Conservation (phyloP, 2,797 vertebrate species). For the Anguilla obscura region DNA sequence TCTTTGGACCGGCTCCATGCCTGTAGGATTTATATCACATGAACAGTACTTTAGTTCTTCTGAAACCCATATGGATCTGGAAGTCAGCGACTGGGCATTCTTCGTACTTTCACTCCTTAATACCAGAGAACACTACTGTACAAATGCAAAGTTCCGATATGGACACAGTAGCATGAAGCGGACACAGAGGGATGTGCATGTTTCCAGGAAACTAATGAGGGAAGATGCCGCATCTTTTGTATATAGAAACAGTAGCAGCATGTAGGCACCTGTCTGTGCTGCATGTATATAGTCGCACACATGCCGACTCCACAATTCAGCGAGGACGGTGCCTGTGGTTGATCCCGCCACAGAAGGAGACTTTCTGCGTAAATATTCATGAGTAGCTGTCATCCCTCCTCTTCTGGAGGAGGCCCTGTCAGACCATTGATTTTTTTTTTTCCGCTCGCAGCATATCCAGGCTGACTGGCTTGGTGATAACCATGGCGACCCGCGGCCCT, state of each 20-base stretch:
- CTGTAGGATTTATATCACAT: constrained; percentile 8
- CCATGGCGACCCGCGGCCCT: constrained; percentile 57
- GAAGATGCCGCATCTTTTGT: background rate
- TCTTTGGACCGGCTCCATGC: background rate
- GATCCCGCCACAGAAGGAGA: constrained; percentile 40
- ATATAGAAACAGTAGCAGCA: background rate
- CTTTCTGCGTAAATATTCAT: constrained; percentile 62
- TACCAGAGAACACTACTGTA: background rate
- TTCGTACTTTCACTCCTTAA: background rate
- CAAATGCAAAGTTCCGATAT: background rate
- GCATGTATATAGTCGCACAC: background rate
- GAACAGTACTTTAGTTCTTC: background rate
- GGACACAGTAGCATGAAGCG: background rate
- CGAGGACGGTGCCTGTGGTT: constrained; percentile 27
- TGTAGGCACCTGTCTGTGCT: background rate
- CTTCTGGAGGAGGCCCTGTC: constrained; percentile 54
- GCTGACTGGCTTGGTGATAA: constrained; percentile 49
- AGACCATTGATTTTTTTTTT: constrained; percentile 58
- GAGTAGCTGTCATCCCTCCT: constrained; percentile 51
- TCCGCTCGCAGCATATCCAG: constrained; percentile 57
- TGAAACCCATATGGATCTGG: background rate
- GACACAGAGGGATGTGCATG: background rate
- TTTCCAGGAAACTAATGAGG: background rate
- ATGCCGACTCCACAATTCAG: constrained; percentile 7
- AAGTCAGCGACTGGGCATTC: background rate